These are phyloP conservation scores for Porites lutea DNA, from an alignment of 64 coral and sea anemone species.

Conservation along the genomic window DNA sequence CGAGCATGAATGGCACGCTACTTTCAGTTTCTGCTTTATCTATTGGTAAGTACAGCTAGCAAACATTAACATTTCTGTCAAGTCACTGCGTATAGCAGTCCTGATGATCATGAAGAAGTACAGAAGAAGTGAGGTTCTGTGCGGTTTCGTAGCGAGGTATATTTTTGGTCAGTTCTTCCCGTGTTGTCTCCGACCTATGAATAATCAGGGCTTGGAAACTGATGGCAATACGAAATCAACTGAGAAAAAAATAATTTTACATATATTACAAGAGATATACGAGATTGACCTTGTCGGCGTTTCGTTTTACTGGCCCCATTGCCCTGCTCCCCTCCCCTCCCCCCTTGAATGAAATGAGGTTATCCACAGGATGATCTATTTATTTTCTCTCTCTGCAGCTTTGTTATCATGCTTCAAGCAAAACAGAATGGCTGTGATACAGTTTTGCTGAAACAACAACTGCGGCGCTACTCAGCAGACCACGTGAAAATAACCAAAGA, in stretches of 20 bases:
- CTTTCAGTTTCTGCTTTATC: too few relatives aligned
- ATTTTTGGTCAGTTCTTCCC: not conserved
- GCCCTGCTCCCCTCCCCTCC: too few relatives aligned
- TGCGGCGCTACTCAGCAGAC: constrained; percentile 60
- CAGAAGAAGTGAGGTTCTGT: not conserved
- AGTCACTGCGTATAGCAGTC: too few relatives aligned
- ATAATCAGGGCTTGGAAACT: too few relatives aligned
- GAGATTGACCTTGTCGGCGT: too few relatives aligned
- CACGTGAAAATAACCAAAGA: constrained; percentile 66
- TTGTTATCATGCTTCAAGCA: constrained; percentile 23
- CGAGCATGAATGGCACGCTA: too few relatives aligned
- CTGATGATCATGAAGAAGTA: too few relatives aligned
- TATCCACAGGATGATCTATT: not conserved
- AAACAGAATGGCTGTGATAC: constrained; percentile 4
- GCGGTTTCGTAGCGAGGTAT: not conserved
- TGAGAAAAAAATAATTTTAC: not conserved
- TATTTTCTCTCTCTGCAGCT: not conserved
- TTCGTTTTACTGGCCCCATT: too few relatives aligned
- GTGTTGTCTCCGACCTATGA: not conserved
- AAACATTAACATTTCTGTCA: too few relatives aligned
- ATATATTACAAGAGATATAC: too few relatives aligned
- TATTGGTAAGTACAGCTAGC: too few relatives aligned
- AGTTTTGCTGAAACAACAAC: constrained; percentile 17
- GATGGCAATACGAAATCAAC: too few relatives aligned
- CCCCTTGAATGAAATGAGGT: not conserved